Evolutionary conservation across 2,888 invertebrate species (phyloP).

Genomic region (Tenthredo mesomela): DNA sequence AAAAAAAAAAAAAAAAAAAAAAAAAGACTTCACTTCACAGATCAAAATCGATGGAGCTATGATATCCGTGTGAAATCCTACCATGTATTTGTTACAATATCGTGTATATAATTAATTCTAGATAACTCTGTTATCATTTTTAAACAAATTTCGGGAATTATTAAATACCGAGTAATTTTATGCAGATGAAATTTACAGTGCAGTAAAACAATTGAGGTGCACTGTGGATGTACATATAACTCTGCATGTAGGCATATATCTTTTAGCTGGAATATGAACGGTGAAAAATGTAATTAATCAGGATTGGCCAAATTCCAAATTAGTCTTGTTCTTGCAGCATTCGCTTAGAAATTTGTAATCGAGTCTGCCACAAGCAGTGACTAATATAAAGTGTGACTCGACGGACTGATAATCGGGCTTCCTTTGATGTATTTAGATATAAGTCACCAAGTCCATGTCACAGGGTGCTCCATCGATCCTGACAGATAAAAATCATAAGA

Average conservation of each 20-base stretch:
- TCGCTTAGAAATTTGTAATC: not conserved
- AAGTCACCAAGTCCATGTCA: not conserved
- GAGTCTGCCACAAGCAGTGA: not conserved
- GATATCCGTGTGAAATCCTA: not conserved
- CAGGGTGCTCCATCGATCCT: not conserved
- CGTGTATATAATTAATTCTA: not conserved
- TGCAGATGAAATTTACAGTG: too few species aligned
- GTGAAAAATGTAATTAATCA: slow-evolving; percentile 24
- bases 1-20: not conserved
- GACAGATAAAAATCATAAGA: not conserved
- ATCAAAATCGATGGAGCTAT: not conserved
- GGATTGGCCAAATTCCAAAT: slow-evolving; percentile 37
- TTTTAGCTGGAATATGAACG: not conserved
- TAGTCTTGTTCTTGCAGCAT: not conserved
- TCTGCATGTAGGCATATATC: too few species aligned
- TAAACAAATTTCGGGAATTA: not conserved
- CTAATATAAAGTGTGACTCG: not conserved
- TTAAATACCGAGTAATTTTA: too few species aligned
- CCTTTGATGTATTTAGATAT: not conserved
- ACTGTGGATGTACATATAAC: not conserved
- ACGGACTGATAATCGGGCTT: not conserved
- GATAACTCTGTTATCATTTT: not conserved
- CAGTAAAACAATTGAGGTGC: too few species aligned
- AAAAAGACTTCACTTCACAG: not conserved
- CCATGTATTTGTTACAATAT: not conserved